Evolutionary conservation across 2,113 vertebrate species (phyloP).

Genomic region (Albula goreensis): DNA sequence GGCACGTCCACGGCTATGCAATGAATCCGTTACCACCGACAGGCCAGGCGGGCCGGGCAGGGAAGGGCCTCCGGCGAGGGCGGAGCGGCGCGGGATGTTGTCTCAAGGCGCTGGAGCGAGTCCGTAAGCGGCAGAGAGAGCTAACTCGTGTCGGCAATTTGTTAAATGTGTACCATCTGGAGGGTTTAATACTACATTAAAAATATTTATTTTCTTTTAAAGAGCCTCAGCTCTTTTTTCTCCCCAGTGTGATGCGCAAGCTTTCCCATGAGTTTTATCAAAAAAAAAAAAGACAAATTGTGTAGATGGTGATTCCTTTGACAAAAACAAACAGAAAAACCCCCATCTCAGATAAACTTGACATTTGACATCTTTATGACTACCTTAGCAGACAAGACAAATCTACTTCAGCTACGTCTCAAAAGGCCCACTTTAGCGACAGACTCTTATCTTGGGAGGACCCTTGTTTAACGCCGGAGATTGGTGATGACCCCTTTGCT

Average conservation of each 20-base stretch:
- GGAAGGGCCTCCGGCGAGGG: background rate
- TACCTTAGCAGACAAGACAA: background rate
- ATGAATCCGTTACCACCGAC: background rate
- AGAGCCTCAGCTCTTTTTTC: background rate
- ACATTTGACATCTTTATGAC: constrained; percentile 13
- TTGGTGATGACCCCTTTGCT: constrained; percentile 2
- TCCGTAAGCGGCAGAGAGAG: background rate
- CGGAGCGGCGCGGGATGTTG: background rate
- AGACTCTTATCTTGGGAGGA: constrained; percentile 17
- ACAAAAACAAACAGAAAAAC: background rate
- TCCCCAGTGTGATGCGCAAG: background rate
- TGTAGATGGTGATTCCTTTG: background rate
- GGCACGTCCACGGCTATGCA: background rate
- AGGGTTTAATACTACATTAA: background rate
- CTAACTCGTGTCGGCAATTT: background rate
- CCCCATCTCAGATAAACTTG: background rate
- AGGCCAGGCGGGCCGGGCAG: background rate
- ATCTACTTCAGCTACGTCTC: no score
- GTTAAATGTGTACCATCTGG: background rate
- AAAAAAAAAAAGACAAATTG: background rate
- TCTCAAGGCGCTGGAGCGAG: background rate
- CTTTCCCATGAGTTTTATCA: background rate
- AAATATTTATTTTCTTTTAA: background rate
- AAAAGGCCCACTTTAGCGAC: background rate
- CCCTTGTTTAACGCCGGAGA: constrained; percentile 3